Conservation (phyloP, 2,888 invertebrate species). For the Tenthredo notha region DNA sequence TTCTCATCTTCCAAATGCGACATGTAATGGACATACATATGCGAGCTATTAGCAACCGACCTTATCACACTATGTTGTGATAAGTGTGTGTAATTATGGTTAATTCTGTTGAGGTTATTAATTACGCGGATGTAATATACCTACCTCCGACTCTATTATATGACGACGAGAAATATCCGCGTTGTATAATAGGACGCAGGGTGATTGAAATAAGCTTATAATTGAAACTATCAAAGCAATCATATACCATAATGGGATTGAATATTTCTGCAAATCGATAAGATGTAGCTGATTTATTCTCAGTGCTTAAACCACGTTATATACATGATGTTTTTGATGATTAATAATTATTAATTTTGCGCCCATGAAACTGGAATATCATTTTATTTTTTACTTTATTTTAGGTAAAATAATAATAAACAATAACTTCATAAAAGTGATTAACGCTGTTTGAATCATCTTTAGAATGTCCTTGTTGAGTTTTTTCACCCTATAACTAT, state of each 20-base stretch:
- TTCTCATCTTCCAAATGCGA: background rate
- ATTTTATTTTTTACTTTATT: background rate
- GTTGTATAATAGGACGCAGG: constrained; percentile 8
- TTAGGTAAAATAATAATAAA: too few relatives aligned
- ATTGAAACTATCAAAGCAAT: background rate
- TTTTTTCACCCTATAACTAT: background rate
- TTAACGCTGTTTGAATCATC: background rate
- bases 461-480: background rate
- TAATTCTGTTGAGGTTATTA: constrained; percentile 10
- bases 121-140: constrained; percentile 21
- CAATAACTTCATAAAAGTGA: background rate
- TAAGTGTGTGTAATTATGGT: constrained; percentile 6
- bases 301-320: background rate
- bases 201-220: background rate
- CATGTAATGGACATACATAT: background rate
- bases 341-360: background rate
- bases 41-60: background rate
- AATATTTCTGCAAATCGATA: background rate
- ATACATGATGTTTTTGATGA: background rate
- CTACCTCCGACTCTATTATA: background rate
- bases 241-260: background rate
- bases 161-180: constrained; percentile 5
- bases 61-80: background rate
- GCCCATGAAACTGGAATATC: background rate
- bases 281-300: background rate